Conservation (phyloP, 2,888 invertebrate species). For the Apamea crenata region DNA sequence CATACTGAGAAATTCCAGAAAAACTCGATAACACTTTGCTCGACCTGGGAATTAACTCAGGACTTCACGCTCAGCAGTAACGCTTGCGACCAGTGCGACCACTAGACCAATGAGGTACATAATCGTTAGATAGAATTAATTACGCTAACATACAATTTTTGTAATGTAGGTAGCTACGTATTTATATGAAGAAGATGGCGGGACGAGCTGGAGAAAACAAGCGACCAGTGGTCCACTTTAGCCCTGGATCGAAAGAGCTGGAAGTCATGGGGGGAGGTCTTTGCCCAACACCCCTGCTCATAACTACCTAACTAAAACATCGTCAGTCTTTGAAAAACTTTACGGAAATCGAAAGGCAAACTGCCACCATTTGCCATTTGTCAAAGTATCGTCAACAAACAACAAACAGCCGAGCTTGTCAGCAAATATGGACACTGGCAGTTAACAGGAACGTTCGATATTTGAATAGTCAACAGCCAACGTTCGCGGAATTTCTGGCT, state of each 20-base stretch:
- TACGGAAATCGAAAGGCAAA: background rate
- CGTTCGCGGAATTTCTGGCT: conserved; percentile 6
- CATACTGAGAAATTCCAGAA: too few relatives aligned
- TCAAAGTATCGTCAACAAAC: background rate
- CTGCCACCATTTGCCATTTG: background rate
- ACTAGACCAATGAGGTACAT: too few relatives aligned
- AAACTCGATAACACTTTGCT: too few relatives aligned
- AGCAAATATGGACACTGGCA: conserved; percentile 14
- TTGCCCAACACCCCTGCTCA: too few relatives aligned
- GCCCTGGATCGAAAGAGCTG: background rate
- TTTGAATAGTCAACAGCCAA: conserved; percentile 19
- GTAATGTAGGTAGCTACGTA: too few relatives aligned
- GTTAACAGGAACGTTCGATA: conserved; percentile 28
- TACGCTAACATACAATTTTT: too few relatives aligned
- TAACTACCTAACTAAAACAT: background rate
- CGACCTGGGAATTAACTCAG: too few relatives aligned
- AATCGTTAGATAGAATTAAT: too few relatives aligned
- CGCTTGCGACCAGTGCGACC: too few relatives aligned
- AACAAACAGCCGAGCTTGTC: background rate
- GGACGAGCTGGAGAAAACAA: too few relatives aligned
- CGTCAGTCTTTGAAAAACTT: background rate
- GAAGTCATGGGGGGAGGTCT: background rate
- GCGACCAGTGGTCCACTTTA: background rate
- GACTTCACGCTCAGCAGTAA: too few relatives aligned
- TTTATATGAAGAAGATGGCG: too few relatives aligned